Conservation (phyloP, 2,113 vertebrate species). For the Rallus limicola region DNA sequence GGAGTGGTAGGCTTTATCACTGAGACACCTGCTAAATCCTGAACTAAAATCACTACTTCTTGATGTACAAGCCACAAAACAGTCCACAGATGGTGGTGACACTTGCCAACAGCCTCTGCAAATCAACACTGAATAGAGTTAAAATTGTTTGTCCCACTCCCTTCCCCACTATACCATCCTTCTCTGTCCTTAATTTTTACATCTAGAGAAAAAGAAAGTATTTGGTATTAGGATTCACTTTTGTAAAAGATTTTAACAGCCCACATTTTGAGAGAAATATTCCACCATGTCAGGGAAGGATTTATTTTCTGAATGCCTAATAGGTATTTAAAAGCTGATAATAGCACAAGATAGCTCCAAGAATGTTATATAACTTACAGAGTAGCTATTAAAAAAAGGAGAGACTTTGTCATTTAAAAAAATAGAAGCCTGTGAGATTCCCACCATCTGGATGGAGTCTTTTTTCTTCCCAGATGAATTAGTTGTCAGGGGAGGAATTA, state of each 20-base stretch:
- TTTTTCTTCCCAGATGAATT: conserved; percentile 71
- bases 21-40: background rate
- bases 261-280: background rate
- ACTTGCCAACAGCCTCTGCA: background rate
- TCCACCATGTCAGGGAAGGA: background rate
- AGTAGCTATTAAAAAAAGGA: conserved; percentile 26
- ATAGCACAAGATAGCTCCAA: background rate
- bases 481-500: conserved; percentile 67
- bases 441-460: conserved; percentile 68
- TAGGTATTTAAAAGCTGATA: conserved; percentile 10
- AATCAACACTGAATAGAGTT: background rate
- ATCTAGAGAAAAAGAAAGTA: background rate
- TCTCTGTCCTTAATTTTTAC: background rate
- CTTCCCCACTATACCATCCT: background rate
- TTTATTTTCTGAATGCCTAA: conserved; percentile 37
- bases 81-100: background rate
- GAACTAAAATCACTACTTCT: background rate
- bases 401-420: background rate
- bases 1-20: background rate
- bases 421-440: conserved; percentile 50
- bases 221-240: background rate
- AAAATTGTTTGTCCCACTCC: background rate
- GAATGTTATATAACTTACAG: conserved; percentile 54
- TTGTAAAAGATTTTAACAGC: background rate
- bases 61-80: background rate